Evolutionary conservation across 2,113 vertebrate species (phyloP).

Genomic region (Nothobranchius furzeri): DNA sequence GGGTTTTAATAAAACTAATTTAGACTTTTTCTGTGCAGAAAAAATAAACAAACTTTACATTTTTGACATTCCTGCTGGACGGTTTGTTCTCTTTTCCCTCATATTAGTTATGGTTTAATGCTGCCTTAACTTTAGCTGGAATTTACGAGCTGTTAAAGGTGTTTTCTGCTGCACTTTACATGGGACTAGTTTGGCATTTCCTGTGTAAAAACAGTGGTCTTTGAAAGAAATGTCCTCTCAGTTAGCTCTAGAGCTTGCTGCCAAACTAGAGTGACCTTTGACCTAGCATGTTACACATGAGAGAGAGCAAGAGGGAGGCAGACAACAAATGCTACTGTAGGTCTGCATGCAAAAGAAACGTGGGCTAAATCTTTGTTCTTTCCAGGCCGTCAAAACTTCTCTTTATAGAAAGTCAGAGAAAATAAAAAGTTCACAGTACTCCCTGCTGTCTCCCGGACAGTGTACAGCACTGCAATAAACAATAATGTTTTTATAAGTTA

Average conservation of each 20-base stretch:
- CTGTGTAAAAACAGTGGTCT: constrained; percentile 70
- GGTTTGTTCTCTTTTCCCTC: constrained; percentile 17
- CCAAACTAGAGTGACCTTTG: constrained; percentile 71
- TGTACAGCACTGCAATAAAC: constrained; percentile 21
- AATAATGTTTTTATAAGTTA: constrained; percentile 66
- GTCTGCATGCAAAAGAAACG: constrained; percentile 1
- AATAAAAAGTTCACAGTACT: constrained; percentile 44
- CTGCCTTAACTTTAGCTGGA: constrained; percentile 7
- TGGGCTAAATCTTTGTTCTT: constrained; percentile 21
- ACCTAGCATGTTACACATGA: constrained; percentile 50
- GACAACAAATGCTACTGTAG: constrained; percentile 33
- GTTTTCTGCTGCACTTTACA: constrained; percentile 68
- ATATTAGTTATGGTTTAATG: too few relatives aligned
- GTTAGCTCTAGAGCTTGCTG: constrained; percentile 57
- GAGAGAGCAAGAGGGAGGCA: constrained; percentile 26
- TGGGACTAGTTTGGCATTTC: constrained; percentile 77
- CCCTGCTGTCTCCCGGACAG: constrained; percentile 45
- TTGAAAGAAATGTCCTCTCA: constrained; percentile 69
- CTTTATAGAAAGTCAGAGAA: constrained; percentile 54
- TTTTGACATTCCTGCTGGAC: constrained; percentile 32
- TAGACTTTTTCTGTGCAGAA: constrained; percentile 3
- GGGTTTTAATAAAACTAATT: constrained; percentile 18
- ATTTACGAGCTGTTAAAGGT: constrained; percentile 47
- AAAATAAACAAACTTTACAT: constrained; percentile 8
- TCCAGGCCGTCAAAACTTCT: constrained; percentile 48